phyloP scores from a whole-genome alignment of 2,797 vertebrate genomes.

The Epinephelus awoara region DNA sequence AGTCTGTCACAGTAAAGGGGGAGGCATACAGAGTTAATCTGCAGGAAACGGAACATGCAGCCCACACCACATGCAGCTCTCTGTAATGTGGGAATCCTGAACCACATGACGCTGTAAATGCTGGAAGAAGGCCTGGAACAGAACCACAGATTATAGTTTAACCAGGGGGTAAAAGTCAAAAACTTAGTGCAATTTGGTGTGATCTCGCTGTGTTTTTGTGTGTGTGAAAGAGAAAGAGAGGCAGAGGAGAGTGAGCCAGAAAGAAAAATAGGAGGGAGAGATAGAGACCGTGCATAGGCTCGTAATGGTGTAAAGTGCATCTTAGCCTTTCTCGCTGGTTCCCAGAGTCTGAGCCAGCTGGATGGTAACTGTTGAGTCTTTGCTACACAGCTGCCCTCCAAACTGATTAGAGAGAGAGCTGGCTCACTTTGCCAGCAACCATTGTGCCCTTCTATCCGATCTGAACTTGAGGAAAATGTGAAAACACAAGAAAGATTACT shows the following conservation, averaged over 20 bases:
- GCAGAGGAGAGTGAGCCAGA: slow-evolving; percentile 4
- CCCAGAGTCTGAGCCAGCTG: slow-evolving; percentile 86
- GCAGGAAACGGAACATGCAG: slow-evolving; percentile 85
- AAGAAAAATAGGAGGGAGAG: slow-evolving; percentile 14
- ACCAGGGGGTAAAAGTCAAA: slow-evolving; percentile 69
- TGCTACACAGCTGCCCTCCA: slow-evolving; percentile 84
- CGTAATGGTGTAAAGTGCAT: slow-evolving; percentile 75
- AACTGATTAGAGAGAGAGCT: slow-evolving; percentile 84
- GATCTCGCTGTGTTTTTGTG: slow-evolving; percentile 59
- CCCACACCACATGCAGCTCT: slow-evolving; percentile 81
- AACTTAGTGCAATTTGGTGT: slow-evolving; percentile 39
- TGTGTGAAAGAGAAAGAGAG: slow-evolving; percentile 46
- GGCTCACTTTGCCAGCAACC: slow-evolving; percentile 66
- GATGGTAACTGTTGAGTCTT: slow-evolving; percentile 75
- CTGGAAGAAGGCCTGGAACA: slow-evolving; percentile 75
- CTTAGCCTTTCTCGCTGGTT: slow-evolving; percentile 77
- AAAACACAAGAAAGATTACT: slow-evolving; percentile 55
- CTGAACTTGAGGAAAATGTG: slow-evolving; percentile 60
- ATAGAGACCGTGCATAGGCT: slow-evolving; percentile 46
- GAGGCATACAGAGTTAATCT: slow-evolving; percentile 79
- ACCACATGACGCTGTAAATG: slow-evolving; percentile 78
- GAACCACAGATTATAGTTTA: slow-evolving; percentile 80
- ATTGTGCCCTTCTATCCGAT: slow-evolving; percentile 71
- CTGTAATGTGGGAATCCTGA: slow-evolving; percentile 85
- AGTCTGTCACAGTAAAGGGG: slow-evolving; percentile 79